phyloP scores from a whole-genome alignment of 2,888 invertebrate species.

The Lasioglossum figueresi region DNA sequence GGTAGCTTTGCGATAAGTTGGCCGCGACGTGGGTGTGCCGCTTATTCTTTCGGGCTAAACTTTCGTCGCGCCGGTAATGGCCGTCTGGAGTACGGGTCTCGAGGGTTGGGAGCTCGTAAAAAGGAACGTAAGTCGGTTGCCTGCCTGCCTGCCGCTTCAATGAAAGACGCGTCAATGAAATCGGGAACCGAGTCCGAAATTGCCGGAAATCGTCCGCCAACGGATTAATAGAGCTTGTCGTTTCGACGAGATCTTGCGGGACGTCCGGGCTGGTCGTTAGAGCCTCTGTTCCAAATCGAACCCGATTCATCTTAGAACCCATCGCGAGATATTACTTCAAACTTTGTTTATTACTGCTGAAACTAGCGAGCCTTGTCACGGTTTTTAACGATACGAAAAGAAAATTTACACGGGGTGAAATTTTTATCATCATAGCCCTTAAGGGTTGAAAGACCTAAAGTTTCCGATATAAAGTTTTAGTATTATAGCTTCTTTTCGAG shows the following conservation, averaged over 20 bases:
- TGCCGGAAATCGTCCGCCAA: neutral
- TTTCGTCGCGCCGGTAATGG: slow-evolving; percentile 19
- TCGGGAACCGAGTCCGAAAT: slow-evolving; percentile 9
- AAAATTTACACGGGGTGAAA: neutral
- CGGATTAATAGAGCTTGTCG: neutral
- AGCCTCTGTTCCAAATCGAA: neutral
- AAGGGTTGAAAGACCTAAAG: neutral
- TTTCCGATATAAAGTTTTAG: neutral
- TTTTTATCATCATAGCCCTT: neutral
- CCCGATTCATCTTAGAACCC: neutral
- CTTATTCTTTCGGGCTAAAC: slow-evolving; percentile 33
- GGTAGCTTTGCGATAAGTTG: slow-evolving; percentile 30
- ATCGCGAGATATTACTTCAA: neutral
- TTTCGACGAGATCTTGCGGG: neutral
- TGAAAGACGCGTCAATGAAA: slow-evolving; percentile 24
- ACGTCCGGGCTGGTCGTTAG: neutral
- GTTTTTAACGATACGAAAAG: neutral
- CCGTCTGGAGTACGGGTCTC: slow-evolving; percentile 11
- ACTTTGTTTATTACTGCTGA: neutral
- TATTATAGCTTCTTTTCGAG: neutral
- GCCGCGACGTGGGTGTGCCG: neutral
- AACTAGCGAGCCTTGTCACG: neutral
- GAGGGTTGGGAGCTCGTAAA: neutral
- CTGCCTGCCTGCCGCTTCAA: slow-evolving; percentile 2
- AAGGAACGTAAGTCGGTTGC: slow-evolving; percentile 7